A percentile compares a stretch with the other conserved stretches of the same genome.
phyloP scores from a whole-genome alignment of 1,140 invertebrate genomes.

The Drosophila willistoni region DNA sequence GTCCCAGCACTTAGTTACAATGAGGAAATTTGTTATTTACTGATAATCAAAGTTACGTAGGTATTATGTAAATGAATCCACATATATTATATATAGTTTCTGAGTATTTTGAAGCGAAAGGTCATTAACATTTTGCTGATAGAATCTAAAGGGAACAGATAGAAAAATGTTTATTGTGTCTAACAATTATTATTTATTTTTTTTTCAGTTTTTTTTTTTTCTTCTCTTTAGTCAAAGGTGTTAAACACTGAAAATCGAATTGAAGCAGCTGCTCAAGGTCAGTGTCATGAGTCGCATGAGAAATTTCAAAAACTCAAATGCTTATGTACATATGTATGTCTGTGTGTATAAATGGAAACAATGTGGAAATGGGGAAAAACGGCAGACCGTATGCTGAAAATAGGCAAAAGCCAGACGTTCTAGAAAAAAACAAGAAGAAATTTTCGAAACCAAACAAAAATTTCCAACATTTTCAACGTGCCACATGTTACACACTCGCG shows the following conservation, averaged over 20 bases:
- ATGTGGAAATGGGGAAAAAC: constrained; percentile 8
- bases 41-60: neutral
- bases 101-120: constrained; percentile 31
- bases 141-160: neutral
- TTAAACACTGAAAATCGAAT: neutral
- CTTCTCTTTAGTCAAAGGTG: neutral
- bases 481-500: constrained; percentile 49
- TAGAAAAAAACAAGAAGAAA: constrained; percentile 37
- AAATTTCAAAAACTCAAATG: constrained; percentile 3
- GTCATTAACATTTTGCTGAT: constrained; percentile 48
- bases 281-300: constrained; percentile 49
- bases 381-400: constrained; percentile 8
- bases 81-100: neutral
- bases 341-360: neutral
- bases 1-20: neutral
- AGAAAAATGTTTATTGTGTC: constrained; percentile 6
- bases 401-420: constrained; percentile 20
- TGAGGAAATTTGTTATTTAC: neutral
- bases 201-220: neutral
- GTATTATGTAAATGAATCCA: neutral
- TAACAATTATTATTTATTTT: too few species aligned
- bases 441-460: constrained; percentile 38
- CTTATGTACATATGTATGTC: too few species aligned
- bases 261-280: constrained; percentile 63
- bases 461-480: constrained; percentile 61